Conservation (phyloP, 2,113 vertebrate genomes). For the Vulpes vulpes region DNA sequence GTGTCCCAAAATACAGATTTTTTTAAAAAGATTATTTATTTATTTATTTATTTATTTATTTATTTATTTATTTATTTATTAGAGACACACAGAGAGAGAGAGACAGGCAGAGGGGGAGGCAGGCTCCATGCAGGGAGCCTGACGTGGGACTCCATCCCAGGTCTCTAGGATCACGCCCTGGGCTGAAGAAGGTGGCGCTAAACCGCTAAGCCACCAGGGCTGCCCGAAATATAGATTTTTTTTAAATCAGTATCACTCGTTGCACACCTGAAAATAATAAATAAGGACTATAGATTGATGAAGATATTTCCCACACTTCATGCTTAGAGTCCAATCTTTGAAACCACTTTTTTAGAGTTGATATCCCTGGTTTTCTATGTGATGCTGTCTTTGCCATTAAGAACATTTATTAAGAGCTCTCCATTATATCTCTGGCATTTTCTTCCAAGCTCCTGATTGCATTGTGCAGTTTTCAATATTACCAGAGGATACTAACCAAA, state of each 20-base stretch:
- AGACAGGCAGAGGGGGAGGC: too few relatives aligned
- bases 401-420: constrained; percentile 14
- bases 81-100: too few relatives aligned
- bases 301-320: neutral
- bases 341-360: neutral
- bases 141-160: too few relatives aligned
- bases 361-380: neutral
- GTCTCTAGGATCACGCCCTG: too few relatives aligned
- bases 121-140: too few relatives aligned
- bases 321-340: neutral
- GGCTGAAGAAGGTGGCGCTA: too few relatives aligned
- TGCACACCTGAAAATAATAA: neutral
- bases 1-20: too few relatives aligned
- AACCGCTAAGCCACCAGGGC: too few relatives aligned
- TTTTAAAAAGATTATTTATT: too few relatives aligned
- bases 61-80: too few relatives aligned
- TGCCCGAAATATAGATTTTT: neutral
- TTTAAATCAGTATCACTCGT: neutral
- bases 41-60: too few relatives aligned
- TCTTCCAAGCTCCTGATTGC: neutral
- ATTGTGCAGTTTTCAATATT: neutral
- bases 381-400: neutral
- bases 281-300: neutral
- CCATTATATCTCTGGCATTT: neutral
- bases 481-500: neutral